These are phyloP conservation scores for Lagopus leucura DNA, from an alignment of 2,113 vertebrate species.

Conservation along the genomic window DNA sequence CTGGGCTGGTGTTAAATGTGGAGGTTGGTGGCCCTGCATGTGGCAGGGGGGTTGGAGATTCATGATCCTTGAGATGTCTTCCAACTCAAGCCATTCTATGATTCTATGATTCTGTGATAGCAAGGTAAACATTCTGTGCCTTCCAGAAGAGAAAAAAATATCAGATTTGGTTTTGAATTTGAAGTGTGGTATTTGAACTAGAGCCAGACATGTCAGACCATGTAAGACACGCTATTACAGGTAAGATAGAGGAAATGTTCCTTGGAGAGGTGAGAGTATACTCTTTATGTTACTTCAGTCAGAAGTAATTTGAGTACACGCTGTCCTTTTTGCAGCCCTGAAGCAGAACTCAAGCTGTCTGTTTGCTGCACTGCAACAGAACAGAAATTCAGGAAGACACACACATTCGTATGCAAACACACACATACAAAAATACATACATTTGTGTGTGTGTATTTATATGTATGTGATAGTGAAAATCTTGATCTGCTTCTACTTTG, in stretches of 20 bases:
- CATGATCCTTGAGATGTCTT: no score
- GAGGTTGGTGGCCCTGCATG: no score
- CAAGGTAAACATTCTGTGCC: not conserved
- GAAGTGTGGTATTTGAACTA: not conserved
- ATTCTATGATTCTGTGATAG: no score
- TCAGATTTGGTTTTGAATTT: not conserved
- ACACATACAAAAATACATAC: not conserved
- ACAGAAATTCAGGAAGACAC: not conserved
- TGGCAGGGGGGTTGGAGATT: no score
- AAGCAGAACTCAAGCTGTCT: not conserved
- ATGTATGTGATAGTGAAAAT: not conserved
- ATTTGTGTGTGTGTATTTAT: not conserved
- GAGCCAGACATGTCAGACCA: not conserved
- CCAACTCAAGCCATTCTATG: no score
- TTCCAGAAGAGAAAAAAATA: not conserved
- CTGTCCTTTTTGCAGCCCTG: not conserved
- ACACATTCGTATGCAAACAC: fast-evolving
- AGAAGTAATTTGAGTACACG: not conserved
- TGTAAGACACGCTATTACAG: not conserved
- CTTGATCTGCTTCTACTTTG: not conserved
- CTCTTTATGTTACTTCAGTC: not conserved
- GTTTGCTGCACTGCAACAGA: not conserved
- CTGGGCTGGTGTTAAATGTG: no score
- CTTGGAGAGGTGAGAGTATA: not conserved
- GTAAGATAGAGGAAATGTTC: not conserved